Conservation (phyloP, 2,113 vertebrate species). For the Ciconia maguari region DNA sequence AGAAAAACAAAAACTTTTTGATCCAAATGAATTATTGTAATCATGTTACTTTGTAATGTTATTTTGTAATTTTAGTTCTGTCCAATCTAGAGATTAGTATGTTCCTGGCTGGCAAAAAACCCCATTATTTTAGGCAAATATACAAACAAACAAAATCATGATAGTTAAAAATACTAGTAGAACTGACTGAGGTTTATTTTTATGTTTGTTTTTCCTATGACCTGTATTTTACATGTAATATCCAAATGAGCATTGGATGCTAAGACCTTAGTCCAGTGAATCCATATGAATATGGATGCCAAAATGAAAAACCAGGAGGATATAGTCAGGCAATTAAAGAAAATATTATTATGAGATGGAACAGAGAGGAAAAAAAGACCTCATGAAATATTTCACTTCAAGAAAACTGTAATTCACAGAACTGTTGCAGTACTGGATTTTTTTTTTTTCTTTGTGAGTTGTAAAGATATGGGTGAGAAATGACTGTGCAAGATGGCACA, state of each 20-base stretch:
- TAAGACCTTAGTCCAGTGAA: not conserved
- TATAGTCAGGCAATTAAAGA: not conserved
- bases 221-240: not conserved
- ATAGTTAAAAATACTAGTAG: not conserved
- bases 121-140: not conserved
- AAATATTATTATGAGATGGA: not conserved
- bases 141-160: not conserved
- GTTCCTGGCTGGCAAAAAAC: not conserved
- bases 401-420: not conserved
- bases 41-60: not conserved
- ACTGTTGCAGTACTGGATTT: not conserved
- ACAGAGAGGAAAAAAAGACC: not conserved
- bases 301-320: not conserved
- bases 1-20: not conserved
- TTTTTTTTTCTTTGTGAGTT: not conserved
- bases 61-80: not conserved
- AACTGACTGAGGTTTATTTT: not conserved
- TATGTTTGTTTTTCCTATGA: not conserved
- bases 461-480: not conserved
- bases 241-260: not conserved
- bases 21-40: not conserved
- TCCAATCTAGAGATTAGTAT: not conserved
- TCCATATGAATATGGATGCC: not conserved
- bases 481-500: not conserved
- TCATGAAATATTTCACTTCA: not conserved